Evolutionary conservation across 2,113 vertebrate species (phyloP).

Genomic region (Lasiurus borealis): DNA sequence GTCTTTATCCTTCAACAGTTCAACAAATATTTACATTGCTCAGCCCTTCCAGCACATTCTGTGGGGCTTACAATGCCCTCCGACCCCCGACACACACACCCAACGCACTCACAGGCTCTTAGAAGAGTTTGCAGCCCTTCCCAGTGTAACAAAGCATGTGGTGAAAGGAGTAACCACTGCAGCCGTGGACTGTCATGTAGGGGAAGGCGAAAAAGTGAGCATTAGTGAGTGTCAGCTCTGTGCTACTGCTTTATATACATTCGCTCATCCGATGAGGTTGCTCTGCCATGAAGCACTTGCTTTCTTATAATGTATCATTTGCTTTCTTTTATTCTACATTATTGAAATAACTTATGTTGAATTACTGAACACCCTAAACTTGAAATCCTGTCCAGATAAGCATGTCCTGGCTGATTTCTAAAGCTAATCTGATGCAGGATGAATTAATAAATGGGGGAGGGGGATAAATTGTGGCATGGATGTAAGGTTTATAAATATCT

Average conservation of each 20-base stretch:
- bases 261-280: neutral
- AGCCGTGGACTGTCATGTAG: neutral
- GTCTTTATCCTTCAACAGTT: conserved; percentile 32
- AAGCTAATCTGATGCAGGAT: neutral
- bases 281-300: neutral
- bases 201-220: neutral
- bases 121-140: neutral
- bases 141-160: neutral
- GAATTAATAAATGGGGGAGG: neutral
- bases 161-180: neutral
- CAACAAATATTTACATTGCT: neutral
- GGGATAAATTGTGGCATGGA: neutral
- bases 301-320: neutral
- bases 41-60: conserved; percentile 24
- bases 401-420: neutral
- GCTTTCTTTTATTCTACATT: conserved; percentile 8
- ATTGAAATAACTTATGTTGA: conserved; percentile 34
- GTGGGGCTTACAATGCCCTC: neutral
- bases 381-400: neutral
- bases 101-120: neutral
- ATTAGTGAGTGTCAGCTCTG: fast-evolving
- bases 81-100: fast-evolving
- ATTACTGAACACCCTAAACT: conserved; percentile 34
- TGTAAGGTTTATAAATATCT: neutral
- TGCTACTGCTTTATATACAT: neutral